A percentile compares a stretch with the other conserved stretches of the same genome.
Conservation (phyloP, 2,888 invertebrate species). For the Lasioglossum oenotherae region DNA sequence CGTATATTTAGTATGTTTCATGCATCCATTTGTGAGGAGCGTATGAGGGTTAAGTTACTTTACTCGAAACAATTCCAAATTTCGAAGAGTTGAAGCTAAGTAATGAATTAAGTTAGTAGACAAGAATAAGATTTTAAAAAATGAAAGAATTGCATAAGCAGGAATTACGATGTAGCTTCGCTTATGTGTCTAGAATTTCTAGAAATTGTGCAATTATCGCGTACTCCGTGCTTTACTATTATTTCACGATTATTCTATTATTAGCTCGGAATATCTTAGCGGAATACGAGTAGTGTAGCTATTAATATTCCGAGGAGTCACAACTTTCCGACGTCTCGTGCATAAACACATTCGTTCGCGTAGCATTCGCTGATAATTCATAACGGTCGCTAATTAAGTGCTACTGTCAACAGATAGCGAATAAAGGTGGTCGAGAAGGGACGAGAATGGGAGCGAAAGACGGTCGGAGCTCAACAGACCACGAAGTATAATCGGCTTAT, state of each 20-base stretch:
- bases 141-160: not conserved
- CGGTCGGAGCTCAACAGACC: constrained; percentile 34
- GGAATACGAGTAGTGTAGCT: not conserved
- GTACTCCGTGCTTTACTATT: not conserved
- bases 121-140: not conserved
- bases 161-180: not conserved
- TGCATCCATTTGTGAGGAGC: too few relatives aligned
- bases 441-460: constrained; percentile 33
- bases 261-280: not conserved
- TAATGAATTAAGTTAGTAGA: not conserved
- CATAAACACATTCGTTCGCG: constrained; percentile 19
- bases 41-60: not conserved
- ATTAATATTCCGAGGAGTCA: constrained; percentile 18
- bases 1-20: too few relatives aligned
- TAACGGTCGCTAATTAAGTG: constrained; percentile 45
- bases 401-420: constrained; percentile 45
- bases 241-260: not conserved
- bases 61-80: not conserved
- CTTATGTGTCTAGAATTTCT: not conserved
- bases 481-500: constrained; percentile 70
- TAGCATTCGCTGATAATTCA: constrained; percentile 24
- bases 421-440: constrained; percentile 20
- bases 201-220: not conserved
- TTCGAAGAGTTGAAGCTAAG: not conserved
- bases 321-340: constrained; percentile 27